Percentiles rank a stretch among this genome's conserved stretches.
phyloP scores from a whole-genome alignment of 2,797 vertebrate species.

The Myotis planiceps region DNA sequence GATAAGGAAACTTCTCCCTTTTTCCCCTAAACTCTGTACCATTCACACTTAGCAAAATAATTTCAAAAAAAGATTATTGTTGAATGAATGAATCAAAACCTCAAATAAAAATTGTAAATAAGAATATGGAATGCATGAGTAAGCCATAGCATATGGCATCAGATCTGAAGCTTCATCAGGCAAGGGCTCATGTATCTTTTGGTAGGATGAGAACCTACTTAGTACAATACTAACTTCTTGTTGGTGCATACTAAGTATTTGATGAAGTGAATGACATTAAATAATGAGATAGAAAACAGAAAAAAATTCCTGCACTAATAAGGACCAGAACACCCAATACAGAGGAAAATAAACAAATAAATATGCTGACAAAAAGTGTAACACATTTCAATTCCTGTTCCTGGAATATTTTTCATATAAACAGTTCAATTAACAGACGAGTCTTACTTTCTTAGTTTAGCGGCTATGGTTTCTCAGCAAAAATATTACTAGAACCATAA shows the following conservation, averaged over 20 bases:
- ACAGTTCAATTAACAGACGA: conserved; percentile 34
- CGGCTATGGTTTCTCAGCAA: conserved; percentile 27
- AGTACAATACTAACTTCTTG: not conserved
- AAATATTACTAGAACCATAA: conserved; percentile 64
- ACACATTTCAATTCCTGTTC: conserved; percentile 5
- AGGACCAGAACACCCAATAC: not conserved
- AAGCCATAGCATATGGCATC: not conserved
- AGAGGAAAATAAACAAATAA: conserved; percentile 14
- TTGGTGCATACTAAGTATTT: not conserved
- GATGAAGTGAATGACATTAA: not conserved
- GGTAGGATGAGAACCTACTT: not conserved
- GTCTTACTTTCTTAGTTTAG: conserved; percentile 46
- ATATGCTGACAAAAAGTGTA: not conserved
- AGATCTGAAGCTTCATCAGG: not conserved
- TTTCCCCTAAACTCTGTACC: not conserved
- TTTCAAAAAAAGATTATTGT: not conserved
- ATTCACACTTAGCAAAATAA: not conserved
- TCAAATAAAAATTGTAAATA: not conserved
- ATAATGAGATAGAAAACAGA: not conserved
- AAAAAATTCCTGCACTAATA: not conserved
- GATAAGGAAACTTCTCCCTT: not conserved
- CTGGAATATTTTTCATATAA: conserved; percentile 44
- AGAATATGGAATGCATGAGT: not conserved
- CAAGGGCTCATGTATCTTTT: not conserved
- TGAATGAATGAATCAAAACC: not conserved